Evolutionary conservation across 2,113 vertebrate species (phyloP).

Genomic region (Hydropotes inermis): DNA sequence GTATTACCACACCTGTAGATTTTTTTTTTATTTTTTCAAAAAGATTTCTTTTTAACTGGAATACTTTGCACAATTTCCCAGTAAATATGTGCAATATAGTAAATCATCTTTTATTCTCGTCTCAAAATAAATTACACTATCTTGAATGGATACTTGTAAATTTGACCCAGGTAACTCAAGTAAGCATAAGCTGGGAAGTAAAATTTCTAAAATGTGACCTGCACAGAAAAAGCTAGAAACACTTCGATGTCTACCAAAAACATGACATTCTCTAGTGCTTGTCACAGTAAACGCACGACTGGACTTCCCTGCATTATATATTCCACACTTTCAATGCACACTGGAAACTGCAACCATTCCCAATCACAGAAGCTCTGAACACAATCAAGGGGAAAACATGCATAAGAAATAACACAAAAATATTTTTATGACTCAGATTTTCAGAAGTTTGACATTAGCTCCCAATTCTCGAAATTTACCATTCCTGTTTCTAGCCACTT

Average conservation of each 20-base stretch:
- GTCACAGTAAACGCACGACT: background rate
- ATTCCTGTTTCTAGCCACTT: background rate
- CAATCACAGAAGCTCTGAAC: background rate
- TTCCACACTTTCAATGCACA: background rate
- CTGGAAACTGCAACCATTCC: conserved; percentile 42
- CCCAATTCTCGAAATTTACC: background rate
- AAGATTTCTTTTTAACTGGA: conserved; percentile 24
- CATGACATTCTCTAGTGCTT: background rate
- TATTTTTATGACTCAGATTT: conserved; percentile 28
- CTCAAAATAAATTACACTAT: conserved; percentile 7
- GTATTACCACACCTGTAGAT: background rate
- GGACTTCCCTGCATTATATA: background rate
- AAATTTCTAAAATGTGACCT: conserved; percentile 34
- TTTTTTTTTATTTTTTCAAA: too few relatives aligned
- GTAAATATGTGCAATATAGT: background rate
- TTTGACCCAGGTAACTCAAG: background rate
- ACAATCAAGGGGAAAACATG: background rate
- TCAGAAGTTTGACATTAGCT: conserved; percentile 37
- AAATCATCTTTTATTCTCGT: background rate
- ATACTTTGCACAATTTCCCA: background rate
- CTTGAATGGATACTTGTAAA: background rate
- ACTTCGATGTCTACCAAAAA: background rate
- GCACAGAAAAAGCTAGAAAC: conserved; percentile 11
- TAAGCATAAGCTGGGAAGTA: background rate
- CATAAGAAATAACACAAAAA: background rate